phyloP scores from a whole-genome alignment of 2,113 vertebrate species.

The Oceanodroma tethys region DNA sequence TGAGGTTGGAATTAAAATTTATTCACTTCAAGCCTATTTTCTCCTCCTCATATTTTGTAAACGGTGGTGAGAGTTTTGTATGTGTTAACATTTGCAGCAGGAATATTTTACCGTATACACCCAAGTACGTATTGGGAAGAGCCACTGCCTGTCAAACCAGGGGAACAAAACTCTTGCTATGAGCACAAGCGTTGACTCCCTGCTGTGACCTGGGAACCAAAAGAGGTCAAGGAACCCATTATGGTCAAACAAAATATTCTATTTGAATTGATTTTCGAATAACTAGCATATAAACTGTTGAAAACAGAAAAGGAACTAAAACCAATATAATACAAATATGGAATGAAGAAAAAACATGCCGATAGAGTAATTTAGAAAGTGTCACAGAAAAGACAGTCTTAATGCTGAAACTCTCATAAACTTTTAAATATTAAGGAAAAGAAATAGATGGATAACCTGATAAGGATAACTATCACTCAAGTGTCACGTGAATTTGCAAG shows the following conservation, averaged over 20 bases:
- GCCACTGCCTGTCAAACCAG: not conserved
- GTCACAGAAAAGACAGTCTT: not conserved
- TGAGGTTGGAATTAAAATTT: not conserved
- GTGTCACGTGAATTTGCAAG: not conserved
- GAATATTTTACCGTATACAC: not conserved
- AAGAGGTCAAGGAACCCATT: not conserved
- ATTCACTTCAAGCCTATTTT: not conserved
- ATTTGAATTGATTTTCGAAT: not conserved
- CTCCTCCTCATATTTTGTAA: not conserved
- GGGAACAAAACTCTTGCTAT: not conserved
- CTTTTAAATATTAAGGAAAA: not conserved
- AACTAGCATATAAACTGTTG: accelerated
- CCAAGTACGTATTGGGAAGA: not conserved
- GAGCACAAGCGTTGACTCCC: not conserved
- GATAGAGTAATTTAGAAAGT: not conserved
- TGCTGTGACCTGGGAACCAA: not conserved
- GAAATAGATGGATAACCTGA: not conserved
- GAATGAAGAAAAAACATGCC: not conserved
- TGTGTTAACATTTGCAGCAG: not conserved
- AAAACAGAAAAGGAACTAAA: not conserved
- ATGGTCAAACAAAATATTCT: not conserved
- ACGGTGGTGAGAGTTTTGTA: accelerated
- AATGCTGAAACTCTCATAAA: not conserved
- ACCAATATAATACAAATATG: not conserved
- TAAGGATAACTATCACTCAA: not conserved